Percentiles rank a stretch among this genome's conserved stretches.
phyloP scores from a whole-genome alignment of 2,797 vertebrate species.

The Microctenopoma stevenorrisi region DNA sequence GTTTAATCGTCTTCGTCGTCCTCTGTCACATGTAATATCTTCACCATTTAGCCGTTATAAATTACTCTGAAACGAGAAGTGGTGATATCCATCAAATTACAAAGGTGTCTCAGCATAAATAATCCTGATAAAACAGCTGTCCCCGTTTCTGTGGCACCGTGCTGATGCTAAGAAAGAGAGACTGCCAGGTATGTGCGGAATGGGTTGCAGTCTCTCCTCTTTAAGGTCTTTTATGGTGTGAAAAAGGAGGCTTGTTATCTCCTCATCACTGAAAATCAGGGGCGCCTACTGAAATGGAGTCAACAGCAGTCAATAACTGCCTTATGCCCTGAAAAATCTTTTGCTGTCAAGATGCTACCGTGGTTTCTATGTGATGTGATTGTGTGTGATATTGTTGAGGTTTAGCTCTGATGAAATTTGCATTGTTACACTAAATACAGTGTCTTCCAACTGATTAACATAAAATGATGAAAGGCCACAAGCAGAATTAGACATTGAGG shows the following conservation, averaged over 20 bases:
- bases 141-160: slow-evolving; percentile 28
- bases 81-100: slow-evolving; percentile 74
- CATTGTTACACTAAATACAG: slow-evolving; percentile 39
- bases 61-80: slow-evolving; percentile 43
- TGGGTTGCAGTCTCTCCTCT: slow-evolving; percentile 44
- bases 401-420: slow-evolving; percentile 51
- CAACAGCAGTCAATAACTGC: slow-evolving; percentile 62
- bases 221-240: slow-evolving; percentile 54
- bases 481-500: slow-evolving; percentile 58
- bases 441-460: slow-evolving; percentile 35
- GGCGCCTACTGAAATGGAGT: slow-evolving; percentile 62
- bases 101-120: slow-evolving; percentile 59
- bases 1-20: slow-evolving; percentile 56
- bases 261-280: slow-evolving; percentile 58
- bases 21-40: slow-evolving; percentile 70
- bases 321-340: slow-evolving; percentile 51
- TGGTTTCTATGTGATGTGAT: slow-evolving; percentile 62
- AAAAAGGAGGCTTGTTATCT: slow-evolving; percentile 64
- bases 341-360: slow-evolving; percentile 48
- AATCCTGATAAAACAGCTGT: slow-evolving; percentile 61
- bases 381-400: slow-evolving; percentile 32
- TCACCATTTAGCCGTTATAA: slow-evolving; percentile 54
- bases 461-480: slow-evolving; percentile 21
- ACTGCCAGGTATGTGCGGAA: slow-evolving; percentile 32
- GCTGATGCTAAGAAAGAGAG: slow-evolving; percentile 37